Base-by-base conservation (phyloP, 92 coral and sea anemone species). In the Galaxea fascicularis region DNA sequence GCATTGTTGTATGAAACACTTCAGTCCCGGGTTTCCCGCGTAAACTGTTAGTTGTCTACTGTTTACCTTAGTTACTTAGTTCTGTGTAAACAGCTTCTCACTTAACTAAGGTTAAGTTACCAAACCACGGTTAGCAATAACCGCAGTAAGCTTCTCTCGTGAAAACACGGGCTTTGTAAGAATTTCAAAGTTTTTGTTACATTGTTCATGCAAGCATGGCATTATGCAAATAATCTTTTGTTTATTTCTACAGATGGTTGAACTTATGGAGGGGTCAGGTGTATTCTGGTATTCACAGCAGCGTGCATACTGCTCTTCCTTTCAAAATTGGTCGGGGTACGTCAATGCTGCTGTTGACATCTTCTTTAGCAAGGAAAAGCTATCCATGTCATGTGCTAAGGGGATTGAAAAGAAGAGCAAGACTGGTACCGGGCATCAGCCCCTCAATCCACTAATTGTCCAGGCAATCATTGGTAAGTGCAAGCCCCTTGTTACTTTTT, bases 261-360 rank as follows among this genome's bases (percentile, higher is more conserved):
- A 74, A 65, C 71, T 84, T 57, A 44, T 74, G 25, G 76, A 84
- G 24, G 88, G 82, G 0, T 84, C 66, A n/a, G 57, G 65, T 9
- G 82, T 74, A 54, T 84, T 10, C 22, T 84, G 88, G 82, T 76
- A 64, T 22, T 20, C 82, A 1, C 68, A 63, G 16, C 73, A 73
- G 17, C 54, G 57, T 54, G 80, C 87, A 20, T 83, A 73, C 81
- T 83, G 87, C 35, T 72, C 81, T 25, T 73, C 87, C 45, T 26
- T 59, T 58, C 64, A 73, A 0, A 71, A n/a, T 24, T 85, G 72
- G 62, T 56, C 83, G 0, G 70, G 49, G 14, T 65, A 49, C 35
- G 70, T 65, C 22, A 85, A 85, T 75, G 88, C 82, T 35, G 88
- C 70, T 27, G 54, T 85, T 54, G 76, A 65, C 26, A 74, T 84